A percentile compares a stretch with the other conserved stretches of the same genome.
Conservation (phyloP, 2,113 vertebrate genomes). For the Tautogolabrus adspersus region DNA sequence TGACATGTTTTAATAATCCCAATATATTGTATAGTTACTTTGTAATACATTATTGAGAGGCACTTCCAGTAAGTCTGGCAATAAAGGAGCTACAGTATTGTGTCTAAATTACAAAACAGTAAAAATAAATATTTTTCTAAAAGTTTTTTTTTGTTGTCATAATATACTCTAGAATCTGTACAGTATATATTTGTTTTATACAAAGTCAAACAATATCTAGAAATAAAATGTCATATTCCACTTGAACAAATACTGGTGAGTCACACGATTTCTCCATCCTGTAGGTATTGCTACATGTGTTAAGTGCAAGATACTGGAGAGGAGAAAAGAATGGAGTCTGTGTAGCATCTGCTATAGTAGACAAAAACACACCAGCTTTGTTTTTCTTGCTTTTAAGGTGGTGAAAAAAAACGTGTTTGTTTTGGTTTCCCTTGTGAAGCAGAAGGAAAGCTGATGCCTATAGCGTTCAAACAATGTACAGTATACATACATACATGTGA, state of each 20-base stretch:
- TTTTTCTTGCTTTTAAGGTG: constrained; percentile 74
- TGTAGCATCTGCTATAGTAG: constrained; percentile 79
- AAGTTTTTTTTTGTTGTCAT: constrained; percentile 82
- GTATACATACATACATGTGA: constrained; percentile 43
- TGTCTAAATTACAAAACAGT: constrained; percentile 95
- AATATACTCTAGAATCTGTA: constrained; percentile 88
- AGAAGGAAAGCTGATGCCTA: constrained; percentile 68
- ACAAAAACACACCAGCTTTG: constrained; percentile 81
- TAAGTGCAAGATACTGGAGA: constrained; percentile 88
- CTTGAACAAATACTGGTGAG: constrained; percentile 89
- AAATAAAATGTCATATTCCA: constrained; percentile 83
- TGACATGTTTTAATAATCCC: constrained; percentile 91
- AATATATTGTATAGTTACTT: constrained; percentile 91
- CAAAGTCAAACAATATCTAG: constrained; percentile 89
- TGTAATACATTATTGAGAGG: constrained; percentile 94
- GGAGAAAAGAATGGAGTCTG: constrained; percentile 81
- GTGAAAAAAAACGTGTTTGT: constrained; percentile 54
- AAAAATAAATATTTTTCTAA: constrained; percentile 96
- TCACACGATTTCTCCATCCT: constrained; percentile 76
- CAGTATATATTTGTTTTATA: constrained; percentile 90
- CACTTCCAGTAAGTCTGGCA: constrained; percentile 96
- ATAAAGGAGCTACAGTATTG: constrained; percentile 91
- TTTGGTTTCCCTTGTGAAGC: constrained; percentile 75
- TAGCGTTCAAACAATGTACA: constrained; percentile 66
- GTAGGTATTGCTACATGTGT: constrained; percentile 91